Evolutionary conservation across 1,140 invertebrate species (phyloP).

Genomic region (Pogonomyrmex barbatus): DNA sequence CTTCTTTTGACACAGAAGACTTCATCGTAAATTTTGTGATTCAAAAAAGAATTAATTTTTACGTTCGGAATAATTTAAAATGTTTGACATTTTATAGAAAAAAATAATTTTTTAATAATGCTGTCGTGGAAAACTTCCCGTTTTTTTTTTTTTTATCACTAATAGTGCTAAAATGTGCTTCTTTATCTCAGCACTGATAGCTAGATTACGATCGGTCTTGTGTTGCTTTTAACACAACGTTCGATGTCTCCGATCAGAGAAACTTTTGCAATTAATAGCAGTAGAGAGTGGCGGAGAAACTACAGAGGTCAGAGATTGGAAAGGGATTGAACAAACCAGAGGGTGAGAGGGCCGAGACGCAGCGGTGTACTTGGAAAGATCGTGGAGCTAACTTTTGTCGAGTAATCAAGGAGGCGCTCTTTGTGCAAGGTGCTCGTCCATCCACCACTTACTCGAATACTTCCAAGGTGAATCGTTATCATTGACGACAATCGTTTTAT

Average conservation of each 20-base stretch:
- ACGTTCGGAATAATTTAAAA: neutral
- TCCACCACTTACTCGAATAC: constrained; percentile 62
- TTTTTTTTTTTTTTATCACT: constrained; percentile 34
- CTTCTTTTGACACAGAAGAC: neutral
- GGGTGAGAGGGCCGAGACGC: constrained; percentile 2
- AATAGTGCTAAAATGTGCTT: constrained; percentile 29
- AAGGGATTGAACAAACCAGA: constrained; percentile 46
- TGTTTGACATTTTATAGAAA: neutral
- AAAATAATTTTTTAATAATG: neutral
- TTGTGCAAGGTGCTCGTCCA: constrained; percentile 66
- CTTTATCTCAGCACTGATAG: constrained; percentile 32
- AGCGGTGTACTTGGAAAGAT: constrained; percentile 63
- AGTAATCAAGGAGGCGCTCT: constrained; percentile 69
- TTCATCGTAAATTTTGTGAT: neutral
- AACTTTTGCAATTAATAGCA: constrained; percentile 70
- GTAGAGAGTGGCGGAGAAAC: constrained; percentile 61
- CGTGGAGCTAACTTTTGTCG: constrained; percentile 67
- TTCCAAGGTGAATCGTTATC: constrained; percentile 46
- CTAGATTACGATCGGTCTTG: constrained; percentile 41
- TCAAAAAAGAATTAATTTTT: neutral
- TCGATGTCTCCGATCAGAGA: constrained; percentile 64
- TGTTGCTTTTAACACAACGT: constrained; percentile 57
- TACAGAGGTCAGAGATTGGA: constrained; percentile 30
- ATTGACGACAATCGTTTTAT: constrained; percentile 47
- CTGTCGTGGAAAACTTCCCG: neutral